These are phyloP conservation scores for Lapara coniferarum DNA, from an alignment of 2,888 invertebrate species.

Conservation along the genomic window DNA sequence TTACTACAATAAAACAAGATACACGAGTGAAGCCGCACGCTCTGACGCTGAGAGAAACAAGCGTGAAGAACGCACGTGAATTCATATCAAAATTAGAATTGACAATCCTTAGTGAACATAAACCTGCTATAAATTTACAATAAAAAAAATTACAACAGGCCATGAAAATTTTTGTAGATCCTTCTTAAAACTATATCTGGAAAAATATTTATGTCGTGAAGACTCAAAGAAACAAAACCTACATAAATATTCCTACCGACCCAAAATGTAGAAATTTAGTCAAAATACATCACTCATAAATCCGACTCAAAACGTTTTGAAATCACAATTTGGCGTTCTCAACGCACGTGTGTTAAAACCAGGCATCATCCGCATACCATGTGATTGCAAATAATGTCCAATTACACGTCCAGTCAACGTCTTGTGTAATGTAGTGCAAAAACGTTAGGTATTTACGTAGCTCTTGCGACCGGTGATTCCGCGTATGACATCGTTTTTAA, in stretches of 20 bases:
- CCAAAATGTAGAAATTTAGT: too few relatives aligned
- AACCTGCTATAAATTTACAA: too few relatives aligned
- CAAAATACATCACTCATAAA: background rate
- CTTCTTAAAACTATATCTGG: too few relatives aligned
- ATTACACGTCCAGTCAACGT: background rate
- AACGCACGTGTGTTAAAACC: background rate
- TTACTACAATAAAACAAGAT: background rate
- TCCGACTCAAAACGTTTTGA: background rate
- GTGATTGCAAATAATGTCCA: constrained; percentile 9
- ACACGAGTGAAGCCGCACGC: background rate
- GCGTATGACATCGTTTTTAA: constrained; percentile 10
- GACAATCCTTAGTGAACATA: too few relatives aligned
- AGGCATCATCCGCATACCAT: background rate
- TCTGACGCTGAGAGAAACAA: constrained; percentile 12
- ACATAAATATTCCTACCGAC: too few relatives aligned
- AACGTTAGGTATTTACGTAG: constrained; percentile 22
- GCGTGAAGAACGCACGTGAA: constrained; percentile 11
- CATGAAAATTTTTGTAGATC: too few relatives aligned
- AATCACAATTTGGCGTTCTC: too few relatives aligned
- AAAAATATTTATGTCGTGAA: too few relatives aligned
- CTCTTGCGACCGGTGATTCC: constrained; percentile 21
- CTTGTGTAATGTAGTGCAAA: background rate
- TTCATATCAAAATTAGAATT: background rate
- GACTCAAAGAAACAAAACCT: too few relatives aligned
- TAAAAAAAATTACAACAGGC: too few relatives aligned